phyloP scores from a whole-genome alignment of 2,113 vertebrate species.

The Myotis davidii region DNA sequence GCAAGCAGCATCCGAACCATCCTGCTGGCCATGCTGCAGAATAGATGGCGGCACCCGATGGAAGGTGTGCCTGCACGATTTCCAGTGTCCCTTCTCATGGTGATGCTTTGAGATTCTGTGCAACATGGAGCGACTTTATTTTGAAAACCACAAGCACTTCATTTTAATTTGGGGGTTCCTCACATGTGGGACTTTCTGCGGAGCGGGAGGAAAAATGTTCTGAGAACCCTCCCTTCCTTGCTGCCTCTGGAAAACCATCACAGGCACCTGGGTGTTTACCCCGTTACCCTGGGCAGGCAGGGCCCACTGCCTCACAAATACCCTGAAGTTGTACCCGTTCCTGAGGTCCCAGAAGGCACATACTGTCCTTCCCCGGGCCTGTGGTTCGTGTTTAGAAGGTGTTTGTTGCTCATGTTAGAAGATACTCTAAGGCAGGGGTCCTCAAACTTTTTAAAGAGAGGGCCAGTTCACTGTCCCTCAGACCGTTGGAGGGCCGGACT shows the following conservation, averaged over 20 bases:
- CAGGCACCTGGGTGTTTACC: background rate
- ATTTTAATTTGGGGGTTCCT: background rate
- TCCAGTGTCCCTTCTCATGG: background rate
- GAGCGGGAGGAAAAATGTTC: background rate
- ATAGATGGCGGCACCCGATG: accelerated
- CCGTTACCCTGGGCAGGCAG: background rate
- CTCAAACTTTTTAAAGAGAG: no score
- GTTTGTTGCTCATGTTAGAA: background rate
- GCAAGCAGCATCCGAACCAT: background rate
- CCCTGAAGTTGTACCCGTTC: background rate
- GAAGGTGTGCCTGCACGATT: accelerated
- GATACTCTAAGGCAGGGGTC: background rate
- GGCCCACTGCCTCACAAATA: background rate
- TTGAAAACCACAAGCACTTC: background rate
- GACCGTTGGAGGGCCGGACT: no score
- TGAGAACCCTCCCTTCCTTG: background rate
- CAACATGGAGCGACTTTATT: background rate
- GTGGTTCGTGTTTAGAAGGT: background rate
- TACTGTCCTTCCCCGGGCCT: background rate
- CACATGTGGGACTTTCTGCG: background rate
- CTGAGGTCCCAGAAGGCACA: background rate
- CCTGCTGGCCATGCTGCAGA: background rate
- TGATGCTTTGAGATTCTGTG: background rate
- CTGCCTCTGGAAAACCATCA: background rate
- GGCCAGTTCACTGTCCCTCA: no score